Conservation (phyloP, 2,888 invertebrate species). For the Gasteruption jaculator region DNA sequence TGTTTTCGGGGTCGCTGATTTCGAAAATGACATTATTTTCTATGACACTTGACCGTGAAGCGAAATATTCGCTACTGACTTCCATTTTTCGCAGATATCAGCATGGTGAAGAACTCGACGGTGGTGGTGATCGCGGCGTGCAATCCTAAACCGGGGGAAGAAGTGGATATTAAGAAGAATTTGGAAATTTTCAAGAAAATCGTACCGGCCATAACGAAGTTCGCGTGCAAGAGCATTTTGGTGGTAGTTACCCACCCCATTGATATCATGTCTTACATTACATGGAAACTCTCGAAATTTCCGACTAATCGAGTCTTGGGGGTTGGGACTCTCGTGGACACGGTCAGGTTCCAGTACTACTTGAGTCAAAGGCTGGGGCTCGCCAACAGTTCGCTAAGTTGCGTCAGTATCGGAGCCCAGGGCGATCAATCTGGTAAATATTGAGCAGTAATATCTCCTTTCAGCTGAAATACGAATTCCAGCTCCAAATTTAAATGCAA, state of each 20-base stretch:
- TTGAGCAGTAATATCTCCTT: no score
- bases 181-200: constrained; percentile 35
- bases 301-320: constrained; percentile 58
- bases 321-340: constrained; percentile 58
- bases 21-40: no score
- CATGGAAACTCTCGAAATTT: constrained; percentile 60
- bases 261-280: constrained; percentile 57
- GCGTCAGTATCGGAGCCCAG: constrained; percentile 58
- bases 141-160: constrained; percentile 25
- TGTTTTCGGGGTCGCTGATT: no score
- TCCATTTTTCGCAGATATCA: constrained; percentile 30
- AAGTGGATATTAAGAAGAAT: constrained; percentile 32
- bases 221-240: constrained; percentile 36
- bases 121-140: constrained; percentile 37
- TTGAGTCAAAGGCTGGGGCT: constrained; percentile 54
- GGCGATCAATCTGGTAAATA: constrained; percentile 53
- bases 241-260: constrained; percentile 46
- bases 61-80: not conserved
- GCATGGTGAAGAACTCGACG: constrained; percentile 36
- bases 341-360: constrained; percentile 56
- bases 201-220: constrained; percentile 36
- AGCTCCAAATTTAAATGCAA: no score
- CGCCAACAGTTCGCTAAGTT: constrained; percentile 54
- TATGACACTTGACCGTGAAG: no score
- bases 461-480: no score